A percentile compares a stretch with the other conserved stretches of the same genome.
These are phyloP conservation scores for Rhynchophorus ferrugineus DNA, from an alignment of 1,140 invertebrate genomes.

Conservation along the genomic window DNA sequence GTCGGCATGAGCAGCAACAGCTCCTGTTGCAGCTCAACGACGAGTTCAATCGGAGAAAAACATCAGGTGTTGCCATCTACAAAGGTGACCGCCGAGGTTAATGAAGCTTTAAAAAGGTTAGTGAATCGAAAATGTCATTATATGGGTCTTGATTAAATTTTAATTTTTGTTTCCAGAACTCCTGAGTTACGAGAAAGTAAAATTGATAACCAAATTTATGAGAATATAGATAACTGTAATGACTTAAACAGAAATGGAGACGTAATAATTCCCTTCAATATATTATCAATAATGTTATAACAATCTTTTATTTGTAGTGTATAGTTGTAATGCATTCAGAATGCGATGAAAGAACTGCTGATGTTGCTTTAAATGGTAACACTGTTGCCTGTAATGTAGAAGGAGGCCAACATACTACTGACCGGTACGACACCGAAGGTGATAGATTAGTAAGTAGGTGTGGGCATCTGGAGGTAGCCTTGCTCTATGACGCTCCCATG, in stretches of 20 bases:
- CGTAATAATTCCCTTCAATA: slow-evolving; percentile 33
- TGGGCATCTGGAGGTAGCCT: slow-evolving; percentile 75
- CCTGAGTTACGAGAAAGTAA: slow-evolving; percentile 36
- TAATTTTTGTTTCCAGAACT: slow-evolving; percentile 20
- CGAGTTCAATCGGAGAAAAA: slow-evolving; percentile 38
- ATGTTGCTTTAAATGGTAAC: slow-evolving; percentile 20
- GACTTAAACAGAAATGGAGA: slow-evolving; percentile 41
- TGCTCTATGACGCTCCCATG: slow-evolving; percentile 81
- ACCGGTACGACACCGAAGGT: neutral
- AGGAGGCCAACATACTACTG: neutral
- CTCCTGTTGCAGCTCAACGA: slow-evolving; percentile 39
- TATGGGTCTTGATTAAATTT: neutral
- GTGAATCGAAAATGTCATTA: neutral
- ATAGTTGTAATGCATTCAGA: slow-evolving; percentile 39
- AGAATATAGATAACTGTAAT: slow-evolving; percentile 28
- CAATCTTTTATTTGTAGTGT: slow-evolving; percentile 26
- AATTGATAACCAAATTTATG: slow-evolving; percentile 40
- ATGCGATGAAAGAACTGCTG: slow-evolving; percentile 31
- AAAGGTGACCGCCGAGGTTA: slow-evolving; percentile 35
- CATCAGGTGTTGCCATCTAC: slow-evolving; percentile 28
- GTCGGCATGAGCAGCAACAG: slow-evolving; percentile 43
- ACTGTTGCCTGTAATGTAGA: slow-evolving; percentile 20
- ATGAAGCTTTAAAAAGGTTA: slow-evolving; percentile 28
- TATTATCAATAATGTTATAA: neutral
- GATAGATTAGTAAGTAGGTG: slow-evolving; percentile 44